Conservation (phyloP, 1,140 invertebrate genomes). For the Euura lappo region DNA sequence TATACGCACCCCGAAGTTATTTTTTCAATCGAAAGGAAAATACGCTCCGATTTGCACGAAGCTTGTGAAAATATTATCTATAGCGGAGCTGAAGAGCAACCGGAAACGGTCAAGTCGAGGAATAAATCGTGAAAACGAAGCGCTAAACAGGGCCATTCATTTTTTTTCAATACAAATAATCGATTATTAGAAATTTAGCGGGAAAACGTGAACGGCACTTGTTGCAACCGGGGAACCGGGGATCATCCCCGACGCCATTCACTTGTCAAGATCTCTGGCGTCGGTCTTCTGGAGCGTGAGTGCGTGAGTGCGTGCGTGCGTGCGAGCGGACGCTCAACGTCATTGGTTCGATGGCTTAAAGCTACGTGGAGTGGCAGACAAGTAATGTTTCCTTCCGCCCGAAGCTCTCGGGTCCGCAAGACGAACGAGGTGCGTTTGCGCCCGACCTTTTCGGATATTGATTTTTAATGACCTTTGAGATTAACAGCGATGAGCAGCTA, state of each 20-base stretch:
- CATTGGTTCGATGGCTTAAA: not conserved
- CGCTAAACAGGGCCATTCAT: not conserved
- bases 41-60: not conserved
- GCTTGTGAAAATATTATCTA: not conserved
- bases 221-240: not conserved
- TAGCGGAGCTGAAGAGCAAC: not conserved
- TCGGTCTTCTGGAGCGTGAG: not conserved
- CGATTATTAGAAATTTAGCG: not conserved
- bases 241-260: not conserved
- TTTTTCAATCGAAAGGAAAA: not conserved
- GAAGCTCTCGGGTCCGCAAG: not conserved
- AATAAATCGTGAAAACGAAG: not conserved
- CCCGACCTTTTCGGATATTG: not conserved
- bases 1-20: too few relatives aligned
- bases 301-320: too few relatives aligned
- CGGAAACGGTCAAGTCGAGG: too few relatives aligned
- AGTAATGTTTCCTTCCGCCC: not conserved
- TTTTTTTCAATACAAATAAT: not conserved
- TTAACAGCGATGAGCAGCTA: not conserved
- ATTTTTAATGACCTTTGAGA: slow-evolving; percentile 3
- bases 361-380: not conserved
- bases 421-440: not conserved
- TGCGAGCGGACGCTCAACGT: not conserved
- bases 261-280: not conserved
- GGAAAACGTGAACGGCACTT: not conserved